Conservation (phyloP, 1,140 invertebrate species). For the Temnothorax longispinosus region DNA sequence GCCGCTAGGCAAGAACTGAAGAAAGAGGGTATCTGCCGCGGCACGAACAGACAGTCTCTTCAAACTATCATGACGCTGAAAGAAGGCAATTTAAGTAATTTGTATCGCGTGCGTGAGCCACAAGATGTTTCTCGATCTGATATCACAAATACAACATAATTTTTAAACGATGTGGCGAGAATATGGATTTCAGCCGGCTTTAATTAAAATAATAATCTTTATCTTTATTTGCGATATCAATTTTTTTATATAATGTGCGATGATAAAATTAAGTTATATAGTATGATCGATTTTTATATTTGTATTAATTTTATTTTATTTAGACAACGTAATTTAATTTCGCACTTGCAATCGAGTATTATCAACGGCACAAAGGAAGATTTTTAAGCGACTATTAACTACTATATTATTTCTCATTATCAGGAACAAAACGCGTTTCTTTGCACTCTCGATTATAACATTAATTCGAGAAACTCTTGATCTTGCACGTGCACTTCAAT, state of each 20-base stretch:
- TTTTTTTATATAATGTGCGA: neutral
- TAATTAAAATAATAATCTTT: slow-evolving; percentile 10
- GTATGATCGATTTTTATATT: neutral
- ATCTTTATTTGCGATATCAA: neutral
- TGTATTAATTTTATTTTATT: neutral
- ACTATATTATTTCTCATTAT: slow-evolving; percentile 2
- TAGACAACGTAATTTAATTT: neutral
- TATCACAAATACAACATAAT: neutral
- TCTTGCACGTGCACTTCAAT: neutral
- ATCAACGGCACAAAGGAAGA: neutral
- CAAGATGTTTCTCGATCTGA: neutral
- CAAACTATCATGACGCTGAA: neutral
- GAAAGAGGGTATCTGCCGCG: slow-evolving; percentile 3
- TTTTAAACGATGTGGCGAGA: neutral
- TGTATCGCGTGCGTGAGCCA: slow-evolving; percentile 15
- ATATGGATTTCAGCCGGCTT: neutral
- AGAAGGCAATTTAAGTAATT: slow-evolving; percentile 44
- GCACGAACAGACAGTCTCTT: slow-evolving; percentile 14
- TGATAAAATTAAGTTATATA: neutral
- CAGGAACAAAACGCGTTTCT: neutral
- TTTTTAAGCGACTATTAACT: slow-evolving; percentile 3
- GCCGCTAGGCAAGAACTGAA: slow-evolving; percentile 4
- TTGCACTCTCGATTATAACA: neutral
- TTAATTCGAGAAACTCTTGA: neutral
- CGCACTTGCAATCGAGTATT: neutral